Evolutionary conservation across 2,888 invertebrate species (phyloP).

Genomic region (Resseliella maxima): DNA sequence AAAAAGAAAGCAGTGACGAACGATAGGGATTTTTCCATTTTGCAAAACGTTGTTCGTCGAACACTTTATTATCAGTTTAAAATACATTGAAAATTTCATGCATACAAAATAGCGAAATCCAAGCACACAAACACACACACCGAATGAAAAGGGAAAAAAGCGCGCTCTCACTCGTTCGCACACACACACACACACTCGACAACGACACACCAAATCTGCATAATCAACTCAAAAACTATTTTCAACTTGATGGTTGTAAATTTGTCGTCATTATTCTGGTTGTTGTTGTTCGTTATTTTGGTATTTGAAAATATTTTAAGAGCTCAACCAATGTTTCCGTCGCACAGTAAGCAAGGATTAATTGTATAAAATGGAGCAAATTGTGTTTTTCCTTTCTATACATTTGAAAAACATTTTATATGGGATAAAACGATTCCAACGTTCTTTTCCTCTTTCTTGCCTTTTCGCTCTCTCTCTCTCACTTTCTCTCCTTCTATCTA

Average conservation of each 20-base stretch:
- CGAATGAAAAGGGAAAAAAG: neutral
- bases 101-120: slow-evolving; percentile 4
- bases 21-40: neutral
- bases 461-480: neutral
- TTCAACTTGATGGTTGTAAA: slow-evolving; percentile 51
- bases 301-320: slow-evolving; percentile 37
- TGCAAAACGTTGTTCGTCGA: neutral
- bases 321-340: neutral
- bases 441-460: too few species aligned
- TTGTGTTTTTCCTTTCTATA: neutral
- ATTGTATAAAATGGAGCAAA: slow-evolving; percentile 16
- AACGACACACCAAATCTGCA: neutral
- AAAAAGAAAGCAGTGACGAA: too few species aligned
- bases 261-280: slow-evolving; percentile 35
- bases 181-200: neutral
- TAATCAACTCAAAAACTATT: slow-evolving; percentile 53
- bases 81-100: slow-evolving; percentile 39
- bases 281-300: slow-evolving; percentile 46
- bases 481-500: too few species aligned
- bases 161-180: neutral
- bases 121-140: neutral
- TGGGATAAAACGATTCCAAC: too few species aligned
- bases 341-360: neutral
- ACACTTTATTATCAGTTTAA: slow-evolving; percentile 49
- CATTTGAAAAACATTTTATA: neutral